These are phyloP conservation scores for Spodoptera frugiperda DNA, from an alignment of 1,140 invertebrate genomes.

Conservation along the genomic window DNA sequence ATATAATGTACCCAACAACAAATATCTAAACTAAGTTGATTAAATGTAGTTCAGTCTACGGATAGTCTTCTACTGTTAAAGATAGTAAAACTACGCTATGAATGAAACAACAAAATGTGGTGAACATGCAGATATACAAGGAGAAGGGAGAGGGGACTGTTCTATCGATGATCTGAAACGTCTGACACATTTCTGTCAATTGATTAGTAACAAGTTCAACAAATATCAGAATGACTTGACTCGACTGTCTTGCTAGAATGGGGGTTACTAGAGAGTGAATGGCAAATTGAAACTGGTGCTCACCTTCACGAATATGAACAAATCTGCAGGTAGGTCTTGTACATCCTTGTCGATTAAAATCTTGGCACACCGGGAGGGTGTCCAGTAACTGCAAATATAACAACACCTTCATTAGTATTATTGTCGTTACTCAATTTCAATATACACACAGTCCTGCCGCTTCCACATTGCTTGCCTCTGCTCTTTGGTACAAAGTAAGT, in stretches of 20 bases:
- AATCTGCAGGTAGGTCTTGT: slow-evolving; percentile 97
- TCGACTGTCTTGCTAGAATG: slow-evolving; percentile 6
- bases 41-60: slow-evolving; percentile 42
- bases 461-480: slow-evolving; percentile 49
- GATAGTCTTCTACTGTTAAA: slow-evolving; percentile 26
- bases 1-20: slow-evolving; percentile 8
- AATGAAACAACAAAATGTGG: slow-evolving; percentile 43
- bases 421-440: slow-evolving; percentile 52
- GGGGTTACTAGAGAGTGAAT: slow-evolving; percentile 6
- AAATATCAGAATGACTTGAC: slow-evolving; percentile 12
- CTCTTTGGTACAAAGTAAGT: slow-evolving; percentile 15
- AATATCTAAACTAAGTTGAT: slow-evolving; percentile 39
- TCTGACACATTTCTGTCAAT: slow-evolving; percentile 37
- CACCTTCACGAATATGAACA: slow-evolving; percentile 97
- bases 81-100: slow-evolving; percentile 44
- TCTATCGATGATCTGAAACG: slow-evolving; percentile 48
- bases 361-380: slow-evolving; percentile 99
- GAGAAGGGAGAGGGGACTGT: slow-evolving; percentile 41
- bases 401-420: slow-evolving; percentile 67
- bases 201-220: slow-evolving; percentile 41
- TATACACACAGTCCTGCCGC: slow-evolving; percentile 48
- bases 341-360: slow-evolving; percentile 99
- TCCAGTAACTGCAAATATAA: slow-evolving; percentile 97
- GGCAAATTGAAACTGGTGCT: slow-evolving; percentile 38
- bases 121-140: slow-evolving; percentile 51